phyloP scores from a whole-genome alignment of 2,797 vertebrate species.

The Melanotaenia boesemani region DNA sequence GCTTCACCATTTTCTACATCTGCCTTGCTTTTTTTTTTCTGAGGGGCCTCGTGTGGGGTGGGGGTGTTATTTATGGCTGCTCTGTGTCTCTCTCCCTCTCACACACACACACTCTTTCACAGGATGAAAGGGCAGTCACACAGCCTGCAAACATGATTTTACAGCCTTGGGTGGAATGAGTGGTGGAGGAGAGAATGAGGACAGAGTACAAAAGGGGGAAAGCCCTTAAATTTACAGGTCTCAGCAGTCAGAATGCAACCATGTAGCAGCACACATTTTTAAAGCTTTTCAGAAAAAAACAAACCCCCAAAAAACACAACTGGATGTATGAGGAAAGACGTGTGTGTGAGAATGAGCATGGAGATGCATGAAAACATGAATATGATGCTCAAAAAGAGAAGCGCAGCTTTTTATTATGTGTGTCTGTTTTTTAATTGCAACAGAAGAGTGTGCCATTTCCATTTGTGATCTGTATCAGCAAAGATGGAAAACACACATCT shows the following conservation, averaged over 20 bases:
- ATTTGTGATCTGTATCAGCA: slow-evolving; percentile 69
- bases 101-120: slow-evolving; percentile 73
- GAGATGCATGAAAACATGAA: slow-evolving; percentile 25
- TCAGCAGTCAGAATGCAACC: slow-evolving; percentile 68
- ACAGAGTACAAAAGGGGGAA: slow-evolving; percentile 78
- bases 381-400: slow-evolving; percentile 50
- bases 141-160: slow-evolving; percentile 84
- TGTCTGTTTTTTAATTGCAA: slow-evolving; percentile 54
- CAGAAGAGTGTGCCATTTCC: slow-evolving; percentile 61
- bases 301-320: slow-evolving; percentile 34
- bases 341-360: neutral
- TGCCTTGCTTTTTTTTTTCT: slow-evolving; percentile 65
- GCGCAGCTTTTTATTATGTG: slow-evolving; percentile 64
- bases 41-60: slow-evolving; percentile 71
- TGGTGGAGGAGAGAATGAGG: slow-evolving; percentile 79
- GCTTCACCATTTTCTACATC: slow-evolving; percentile 68
- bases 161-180: slow-evolving; percentile 84
- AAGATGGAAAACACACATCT: slow-evolving; percentile 58
- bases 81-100: slow-evolving; percentile 62
- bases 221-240: slow-evolving; percentile 76
- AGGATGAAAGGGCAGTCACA: slow-evolving; percentile 84
- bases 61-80: slow-evolving; percentile 84
- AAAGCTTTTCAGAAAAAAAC: slow-evolving; percentile 6
- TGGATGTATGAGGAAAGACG: neutral
- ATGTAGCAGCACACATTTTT: slow-evolving; percentile 57